These are phyloP conservation scores for Microtus pennsylvanicus DNA, from an alignment of 2,113 vertebrate genomes.

Conservation along the genomic window DNA sequence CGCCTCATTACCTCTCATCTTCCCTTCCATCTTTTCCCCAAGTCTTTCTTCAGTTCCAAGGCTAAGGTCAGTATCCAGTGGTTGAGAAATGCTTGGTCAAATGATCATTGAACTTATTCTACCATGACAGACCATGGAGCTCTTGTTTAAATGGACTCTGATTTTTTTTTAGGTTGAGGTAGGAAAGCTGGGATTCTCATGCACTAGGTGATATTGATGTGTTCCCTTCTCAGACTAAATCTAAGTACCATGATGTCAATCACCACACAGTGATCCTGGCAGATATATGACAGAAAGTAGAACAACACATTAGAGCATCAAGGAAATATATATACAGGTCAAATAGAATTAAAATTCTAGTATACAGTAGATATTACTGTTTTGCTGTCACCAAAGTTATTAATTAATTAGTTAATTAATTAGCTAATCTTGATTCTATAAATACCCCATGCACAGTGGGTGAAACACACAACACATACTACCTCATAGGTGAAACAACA, in stretches of 20 bases:
- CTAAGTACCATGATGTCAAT: background rate
- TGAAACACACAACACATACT: background rate
- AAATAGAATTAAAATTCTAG: background rate
- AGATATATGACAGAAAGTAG: background rate
- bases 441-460: background rate
- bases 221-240: rapidly evolving
- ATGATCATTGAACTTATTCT: no score
- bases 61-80: no score
- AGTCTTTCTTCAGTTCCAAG: no score
- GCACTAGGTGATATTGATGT: no score
- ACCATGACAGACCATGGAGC: no score
- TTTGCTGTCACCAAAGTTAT: background rate
- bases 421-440: background rate
- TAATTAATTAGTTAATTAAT: no score
- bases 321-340: background rate
- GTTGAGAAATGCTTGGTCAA: no score
- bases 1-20: no score
- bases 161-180: no score
- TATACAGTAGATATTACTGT: no score
- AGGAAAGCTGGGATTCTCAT: background rate
- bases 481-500: background rate
- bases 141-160: no score
- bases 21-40: no score
- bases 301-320: background rate
- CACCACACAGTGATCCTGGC: background rate